Conservation (phyloP, 2,113 vertebrate genomes). For the Podarcis raffonei region DNA sequence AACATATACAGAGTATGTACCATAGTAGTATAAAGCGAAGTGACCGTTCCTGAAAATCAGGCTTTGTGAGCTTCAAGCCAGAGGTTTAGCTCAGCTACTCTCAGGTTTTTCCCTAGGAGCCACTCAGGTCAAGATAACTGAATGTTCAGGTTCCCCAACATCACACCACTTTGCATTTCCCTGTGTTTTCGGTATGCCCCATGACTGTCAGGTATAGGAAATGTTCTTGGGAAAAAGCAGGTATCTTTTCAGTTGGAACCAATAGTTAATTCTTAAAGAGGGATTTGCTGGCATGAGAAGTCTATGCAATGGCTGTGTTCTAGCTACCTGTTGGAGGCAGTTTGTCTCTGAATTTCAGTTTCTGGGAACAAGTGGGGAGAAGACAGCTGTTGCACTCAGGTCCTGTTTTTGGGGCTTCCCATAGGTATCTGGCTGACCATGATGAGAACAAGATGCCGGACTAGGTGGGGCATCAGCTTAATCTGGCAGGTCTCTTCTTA, state of each 20-base stretch:
- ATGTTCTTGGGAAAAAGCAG: background rate
- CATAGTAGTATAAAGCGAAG: background rate
- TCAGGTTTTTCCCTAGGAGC: background rate
- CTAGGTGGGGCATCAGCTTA: too few species aligned
- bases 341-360: too few species aligned
- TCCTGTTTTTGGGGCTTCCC: too few species aligned
- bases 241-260: background rate
- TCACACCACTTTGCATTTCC: background rate
- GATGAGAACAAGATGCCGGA: too few species aligned
- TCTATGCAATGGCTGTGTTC: too few species aligned
- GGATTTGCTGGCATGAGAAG: background rate
- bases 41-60: background rate
- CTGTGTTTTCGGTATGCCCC: background rate
- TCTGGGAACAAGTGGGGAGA: too few species aligned
- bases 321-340: too few species aligned
- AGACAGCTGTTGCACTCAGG: too few species aligned
- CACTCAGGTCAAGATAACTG: background rate
- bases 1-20: slow-evolving; percentile 71
- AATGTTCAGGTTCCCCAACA: background rate
- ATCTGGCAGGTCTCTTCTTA: too few species aligned
- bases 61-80: background rate
- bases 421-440: too few species aligned
- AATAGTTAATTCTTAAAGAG: background rate
- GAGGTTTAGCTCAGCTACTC: background rate
- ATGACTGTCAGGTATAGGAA: background rate